Percentiles rank a stretch among this genome's conserved stretches.
phyloP scores from a whole-genome alignment of 2,113 vertebrate species.

The Illadopsis cleaveri region DNA sequence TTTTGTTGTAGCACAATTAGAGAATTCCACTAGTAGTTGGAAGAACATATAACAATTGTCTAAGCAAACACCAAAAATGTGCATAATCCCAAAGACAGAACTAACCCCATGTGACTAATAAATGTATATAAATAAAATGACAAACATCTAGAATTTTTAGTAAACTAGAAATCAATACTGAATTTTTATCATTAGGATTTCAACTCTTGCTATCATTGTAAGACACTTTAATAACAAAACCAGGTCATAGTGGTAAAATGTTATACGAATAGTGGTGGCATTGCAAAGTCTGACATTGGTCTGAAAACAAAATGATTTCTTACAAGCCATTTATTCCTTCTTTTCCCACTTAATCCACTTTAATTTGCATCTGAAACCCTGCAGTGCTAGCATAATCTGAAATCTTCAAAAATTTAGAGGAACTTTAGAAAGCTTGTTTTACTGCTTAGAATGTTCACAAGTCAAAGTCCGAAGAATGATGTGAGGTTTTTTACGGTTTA shows the following conservation, averaged over 20 bases:
- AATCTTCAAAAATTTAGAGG: neutral
- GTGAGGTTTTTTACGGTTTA: neutral
- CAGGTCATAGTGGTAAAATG: neutral
- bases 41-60: neutral
- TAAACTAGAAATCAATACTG: neutral
- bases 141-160: neutral
- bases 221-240: neutral
- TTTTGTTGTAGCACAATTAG: fast-evolving
- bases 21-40: neutral
- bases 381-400: neutral
- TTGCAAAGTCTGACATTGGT: neutral
- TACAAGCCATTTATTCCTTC: neutral
- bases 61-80: neutral
- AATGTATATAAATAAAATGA: neutral
- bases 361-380: neutral
- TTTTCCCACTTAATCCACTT: neutral
- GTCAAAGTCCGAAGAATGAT: neutral
- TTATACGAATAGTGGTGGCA: neutral
- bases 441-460: neutral
- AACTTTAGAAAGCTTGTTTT: neutral
- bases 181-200: neutral
- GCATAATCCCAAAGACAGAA: neutral
- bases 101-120: fast-evolving
- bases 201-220: neutral
- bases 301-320: neutral